A percentile compares a stretch with the other conserved stretches of the same genome.
Evolutionary conservation across 2,797 vertebrate genomes (phyloP).

Genomic region (Enteromius argenteus): DNA sequence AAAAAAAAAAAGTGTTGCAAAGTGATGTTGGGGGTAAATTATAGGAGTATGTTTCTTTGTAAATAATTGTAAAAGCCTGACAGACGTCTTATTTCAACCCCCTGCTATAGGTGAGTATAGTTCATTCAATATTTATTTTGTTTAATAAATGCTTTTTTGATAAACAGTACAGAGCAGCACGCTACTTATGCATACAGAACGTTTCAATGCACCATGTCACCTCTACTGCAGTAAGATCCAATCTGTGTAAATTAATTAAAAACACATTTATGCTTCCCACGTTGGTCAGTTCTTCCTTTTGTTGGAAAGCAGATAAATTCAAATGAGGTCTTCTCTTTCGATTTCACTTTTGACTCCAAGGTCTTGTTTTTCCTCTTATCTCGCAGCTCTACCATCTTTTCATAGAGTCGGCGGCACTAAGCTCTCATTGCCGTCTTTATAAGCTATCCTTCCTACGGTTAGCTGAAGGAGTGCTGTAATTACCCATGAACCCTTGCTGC

Average conservation of each 20-base stretch:
- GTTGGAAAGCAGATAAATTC: constrained; percentile 17
- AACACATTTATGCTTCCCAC: constrained; percentile 23
- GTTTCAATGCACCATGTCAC: not conserved
- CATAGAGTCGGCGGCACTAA: not conserved
- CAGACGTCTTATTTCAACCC: not conserved
- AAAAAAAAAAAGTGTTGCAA: too few relatives aligned
- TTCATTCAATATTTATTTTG: not conserved
- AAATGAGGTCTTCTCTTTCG: constrained; percentile 26
- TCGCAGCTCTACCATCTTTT: constrained; percentile 2
- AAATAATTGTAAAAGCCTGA: not conserved
- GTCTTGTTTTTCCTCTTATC: constrained; percentile 43
- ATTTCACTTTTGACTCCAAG: constrained; percentile 32
- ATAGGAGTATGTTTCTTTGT: not conserved
- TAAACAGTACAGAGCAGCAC: not conserved
- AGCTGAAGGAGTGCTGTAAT: constrained; percentile 37
- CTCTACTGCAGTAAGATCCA: not conserved
- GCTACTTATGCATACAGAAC: not conserved
- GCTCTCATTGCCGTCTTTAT: constrained; percentile 1
- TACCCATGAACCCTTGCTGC: constrained; percentile 23
- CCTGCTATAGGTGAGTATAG: not conserved
- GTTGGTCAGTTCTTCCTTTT: not conserved
- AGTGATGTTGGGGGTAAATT: not conserved
- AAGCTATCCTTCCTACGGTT: not conserved
- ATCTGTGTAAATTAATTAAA: constrained; percentile 4
- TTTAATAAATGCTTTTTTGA: not conserved